Percentiles rank a stretch among this genome's conserved stretches.
Conservation (phyloP, 1,140 invertebrate genomes). For the Cydia splendana region DNA sequence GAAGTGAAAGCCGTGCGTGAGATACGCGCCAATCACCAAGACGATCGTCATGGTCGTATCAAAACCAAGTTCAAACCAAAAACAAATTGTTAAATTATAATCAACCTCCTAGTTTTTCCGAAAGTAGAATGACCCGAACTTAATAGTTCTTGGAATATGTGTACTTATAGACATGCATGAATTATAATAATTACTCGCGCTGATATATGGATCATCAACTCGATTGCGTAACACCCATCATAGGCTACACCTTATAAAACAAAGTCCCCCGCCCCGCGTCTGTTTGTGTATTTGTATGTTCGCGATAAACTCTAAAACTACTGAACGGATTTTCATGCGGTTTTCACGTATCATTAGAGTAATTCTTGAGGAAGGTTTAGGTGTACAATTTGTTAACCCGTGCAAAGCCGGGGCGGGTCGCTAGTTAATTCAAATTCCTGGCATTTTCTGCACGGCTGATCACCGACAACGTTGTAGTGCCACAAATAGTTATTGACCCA, state of each 20-base stretch:
- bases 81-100: background rate
- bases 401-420: no score
- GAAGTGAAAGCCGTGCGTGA: no score
- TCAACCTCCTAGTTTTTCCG: background rate
- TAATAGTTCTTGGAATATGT: background rate
- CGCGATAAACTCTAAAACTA: no score
- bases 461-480: background rate
- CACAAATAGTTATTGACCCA: background rate
- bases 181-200: constrained; percentile 14
- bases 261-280: no score
- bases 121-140: background rate
- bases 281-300: no score
- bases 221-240: background rate
- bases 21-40: background rate
- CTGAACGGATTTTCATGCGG: no score
- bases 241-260: background rate
- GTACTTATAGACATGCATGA: background rate
- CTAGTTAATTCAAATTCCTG: background rate
- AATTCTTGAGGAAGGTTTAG: no score
- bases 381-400: no score
- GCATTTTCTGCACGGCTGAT: background rate
- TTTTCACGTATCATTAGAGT: no score
- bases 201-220: constrained; percentile 9
- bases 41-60: background rate
- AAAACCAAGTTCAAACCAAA: no score